Base-by-base conservation (phyloP, 2,888 invertebrate genomes). In the Dicranocentrus wangi region DNA sequence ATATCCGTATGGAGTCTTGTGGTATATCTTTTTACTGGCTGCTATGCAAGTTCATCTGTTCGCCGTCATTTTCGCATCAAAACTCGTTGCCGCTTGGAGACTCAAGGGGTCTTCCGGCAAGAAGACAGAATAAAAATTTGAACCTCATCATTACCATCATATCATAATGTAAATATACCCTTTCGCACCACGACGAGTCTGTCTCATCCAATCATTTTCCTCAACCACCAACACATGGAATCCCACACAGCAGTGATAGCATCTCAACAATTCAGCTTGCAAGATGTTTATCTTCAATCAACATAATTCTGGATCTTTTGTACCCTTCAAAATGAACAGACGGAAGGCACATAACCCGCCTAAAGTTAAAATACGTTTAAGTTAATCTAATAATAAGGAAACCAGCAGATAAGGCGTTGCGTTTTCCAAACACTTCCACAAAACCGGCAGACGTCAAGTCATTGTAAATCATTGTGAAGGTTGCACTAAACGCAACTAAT, bases 1-100 rank as follows among this genome's bases (percentile, higher is more conserved):
- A 17, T 94, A 94, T 88, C 97, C 98, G 0, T 95, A 97, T 88
- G 96, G 96, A 17, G 90, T 97, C 27, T 91, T 98, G 82, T 97
- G 97, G 97, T 96, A 95, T 89, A 94, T 93, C 81, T 98, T 97
- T 89, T 93, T 97, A 83, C 90, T 95, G 60, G 90, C 95, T 13
- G 95, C 95, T 5, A 91, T 94, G 51, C 98, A 98, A 91, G 93
- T 98, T 69, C 97, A 97, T 89, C 91, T 92, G 84, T 95, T 96
- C 90, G 94, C 96, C 70, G 88, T 96, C 43, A 93, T 93, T 89
- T 96, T 96, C 89, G 93, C 95, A 13, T 93, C 92, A 90, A 94
- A 93, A 88, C 91, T 97, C 84, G 90, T 95, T 82, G 91, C 91
- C 83, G 95, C 95, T 76, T 97, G 96, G 97, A 93, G 93, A 88